Evolutionary conservation across 2,888 invertebrate genomes (phyloP), one percentile per base, ranked within the genome.

Genomic region (Troglohyphantes excavatus): DNA sequence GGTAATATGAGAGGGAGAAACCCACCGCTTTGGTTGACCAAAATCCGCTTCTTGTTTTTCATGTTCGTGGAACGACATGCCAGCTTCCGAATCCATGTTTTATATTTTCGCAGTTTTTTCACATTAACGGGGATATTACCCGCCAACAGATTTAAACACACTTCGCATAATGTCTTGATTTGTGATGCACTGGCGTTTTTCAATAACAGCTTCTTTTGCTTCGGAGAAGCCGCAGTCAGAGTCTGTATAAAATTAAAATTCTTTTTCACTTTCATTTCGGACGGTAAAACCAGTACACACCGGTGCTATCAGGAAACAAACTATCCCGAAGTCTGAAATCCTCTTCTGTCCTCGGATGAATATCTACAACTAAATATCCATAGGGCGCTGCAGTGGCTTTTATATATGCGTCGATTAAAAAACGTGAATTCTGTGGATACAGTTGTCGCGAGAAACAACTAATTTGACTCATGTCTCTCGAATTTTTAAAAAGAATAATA

Each of bases 311-410:
- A 17, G 46, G 29, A 78, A 43, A 63, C 13, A 68, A 33, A 39
- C 26, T 67, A 23, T 84, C 59, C 17, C 91, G 70, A 13, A 90
- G 78, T 2, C 91, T 29, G 23, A 75, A 81, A 17, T 88, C 63
- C 26, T 91, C 91, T 1, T 84, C 26, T 6, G 91, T 91, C 5
- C 81, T 61, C 21, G 91, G 91, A 46, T 91, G 91, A 27, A 92
- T 76, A 73, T 92, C 90, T 2, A 91, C 59, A 2, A 92, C 68
- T 43, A 92, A 68, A 90, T 92, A 92, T 5, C 89, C 90, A 73
- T 91, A 91, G 2, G 91, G 91, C 2, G 59, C 61, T 0, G 26
- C 23, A 0, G 91, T 91, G 0, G 91, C 90, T 53, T 91, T 90
- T 46, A 83, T 73, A 90, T 91, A 91, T 2, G 91, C 91, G 23